phyloP scores from a whole-genome alignment of 2,888 invertebrate genomes.

The Encarsia formosa region DNA sequence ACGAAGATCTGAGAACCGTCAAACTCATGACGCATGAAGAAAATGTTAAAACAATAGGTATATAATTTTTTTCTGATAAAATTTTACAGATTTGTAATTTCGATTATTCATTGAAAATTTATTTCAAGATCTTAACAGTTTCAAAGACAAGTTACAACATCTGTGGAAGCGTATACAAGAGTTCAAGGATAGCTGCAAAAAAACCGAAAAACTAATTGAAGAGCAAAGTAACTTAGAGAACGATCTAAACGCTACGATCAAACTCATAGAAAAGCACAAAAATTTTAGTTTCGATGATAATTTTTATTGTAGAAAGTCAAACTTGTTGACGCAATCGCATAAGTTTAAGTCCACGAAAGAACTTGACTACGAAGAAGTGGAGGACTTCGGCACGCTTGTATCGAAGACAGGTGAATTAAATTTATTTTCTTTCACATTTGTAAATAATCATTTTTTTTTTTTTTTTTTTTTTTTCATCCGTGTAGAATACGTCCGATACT shows the following conservation, averaged over 20 bases:
- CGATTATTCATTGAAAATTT: constrained; percentile 1
- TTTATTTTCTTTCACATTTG: not conserved
- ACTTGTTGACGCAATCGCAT: not conserved
- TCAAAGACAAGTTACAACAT: constrained; percentile 36
- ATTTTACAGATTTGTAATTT: not conserved
- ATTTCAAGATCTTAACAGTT: constrained; percentile 37
- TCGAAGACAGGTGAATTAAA: constrained; percentile 40
- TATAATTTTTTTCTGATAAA: constrained; percentile 4
- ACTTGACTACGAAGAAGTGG: constrained; percentile 31
- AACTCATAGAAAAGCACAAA: constrained; percentile 36
- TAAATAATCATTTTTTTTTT: not conserved
- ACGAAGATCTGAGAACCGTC: constrained; percentile 32
- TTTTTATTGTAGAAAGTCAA: constrained; percentile 1
- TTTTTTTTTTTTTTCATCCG: too few relatives aligned
- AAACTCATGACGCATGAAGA: constrained; percentile 30
- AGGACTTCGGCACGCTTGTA: constrained; percentile 40
- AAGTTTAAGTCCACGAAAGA: constrained; percentile 1
- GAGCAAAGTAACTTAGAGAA: constrained; percentile 36
- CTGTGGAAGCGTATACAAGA: constrained; percentile 41
- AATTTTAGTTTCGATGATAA: constrained; percentile 10
- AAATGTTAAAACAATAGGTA: constrained; percentile 37
- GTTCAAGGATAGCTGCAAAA: constrained; percentile 33
- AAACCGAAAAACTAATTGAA: constrained; percentile 31
- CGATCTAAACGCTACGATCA: constrained; percentile 33
- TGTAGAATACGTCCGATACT: too few relatives aligned